Percentiles rank a stretch among this genome's conserved stretches.
phyloP scores from a whole-genome alignment of 2,113 vertebrate genomes.

The Amphiprion ocellaris region DNA sequence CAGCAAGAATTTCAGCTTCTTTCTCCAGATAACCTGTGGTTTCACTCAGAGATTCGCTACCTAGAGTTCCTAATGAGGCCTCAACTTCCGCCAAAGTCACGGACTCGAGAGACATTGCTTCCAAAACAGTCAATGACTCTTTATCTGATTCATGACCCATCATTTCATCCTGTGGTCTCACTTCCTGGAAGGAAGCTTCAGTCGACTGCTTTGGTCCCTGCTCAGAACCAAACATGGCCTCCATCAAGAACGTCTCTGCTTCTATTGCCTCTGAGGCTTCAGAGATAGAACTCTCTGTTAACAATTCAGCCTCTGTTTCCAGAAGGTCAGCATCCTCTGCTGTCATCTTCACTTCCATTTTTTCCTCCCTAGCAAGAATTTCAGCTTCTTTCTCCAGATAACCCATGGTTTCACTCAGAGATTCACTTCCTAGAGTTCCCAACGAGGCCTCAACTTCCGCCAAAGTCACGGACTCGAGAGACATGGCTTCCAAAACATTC shows the following conservation, averaged over 20 bases:
- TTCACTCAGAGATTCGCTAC: no score
- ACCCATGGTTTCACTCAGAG: constrained; percentile 7
- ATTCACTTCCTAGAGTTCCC: background rate
- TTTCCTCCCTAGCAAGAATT: background rate
- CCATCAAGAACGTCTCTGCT: constrained; percentile 2
- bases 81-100: no score
- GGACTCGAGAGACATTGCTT: background rate
- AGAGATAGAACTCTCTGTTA: background rate
- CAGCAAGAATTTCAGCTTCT: no score
- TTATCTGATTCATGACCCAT: background rate
- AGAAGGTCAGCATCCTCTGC: no score
- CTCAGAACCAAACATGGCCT: constrained; percentile 13
- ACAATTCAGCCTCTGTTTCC: background rate
- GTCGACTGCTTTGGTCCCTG: background rate
- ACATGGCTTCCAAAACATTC: constrained; percentile 4
- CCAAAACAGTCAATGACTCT: background rate
- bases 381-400: constrained; percentile 29
- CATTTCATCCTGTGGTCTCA: background rate
- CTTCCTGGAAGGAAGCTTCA: background rate
- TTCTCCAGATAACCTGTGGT: no score
- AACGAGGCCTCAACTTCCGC: constrained; percentile 12
- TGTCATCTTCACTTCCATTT: background rate
- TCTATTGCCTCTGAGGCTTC: constrained; percentile 23
- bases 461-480: constrained; percentile 17
- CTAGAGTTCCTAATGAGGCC: no score